A percentile compares a stretch with the other conserved stretches of the same genome.
Conservation (phyloP, 1,140 invertebrate species). For the Heliothis subflexa region DNA sequence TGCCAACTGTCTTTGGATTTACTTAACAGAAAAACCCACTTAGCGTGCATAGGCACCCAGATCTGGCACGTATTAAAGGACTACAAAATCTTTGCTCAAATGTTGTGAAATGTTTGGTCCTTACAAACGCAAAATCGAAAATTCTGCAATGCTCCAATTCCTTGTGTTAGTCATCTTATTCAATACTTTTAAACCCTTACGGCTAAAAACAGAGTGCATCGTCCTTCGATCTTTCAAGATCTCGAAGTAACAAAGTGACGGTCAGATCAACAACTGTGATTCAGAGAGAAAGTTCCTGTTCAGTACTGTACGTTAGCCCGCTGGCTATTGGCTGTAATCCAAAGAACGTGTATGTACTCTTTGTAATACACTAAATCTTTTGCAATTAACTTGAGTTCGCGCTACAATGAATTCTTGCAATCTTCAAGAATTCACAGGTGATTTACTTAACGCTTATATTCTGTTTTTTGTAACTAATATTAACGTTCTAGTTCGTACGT, state of each 20-base stretch:
- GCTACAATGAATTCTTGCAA: slow-evolving; percentile 30
- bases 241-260: background rate
- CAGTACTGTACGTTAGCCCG: background rate
- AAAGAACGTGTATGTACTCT: slow-evolving; percentile 28
- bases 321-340: slow-evolving; percentile 33
- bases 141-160: too few species aligned
- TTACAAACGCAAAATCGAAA: too few species aligned
- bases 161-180: background rate
- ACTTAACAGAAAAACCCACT: slow-evolving; percentile 4
- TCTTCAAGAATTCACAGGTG: slow-evolving; percentile 25
- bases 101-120: too few species aligned
- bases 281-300: slow-evolving; percentile 39
- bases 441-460: slow-evolving; percentile 13
- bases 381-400: slow-evolving; percentile 36
- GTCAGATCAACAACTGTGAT: slow-evolving; percentile 20
- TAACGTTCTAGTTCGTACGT: background rate
- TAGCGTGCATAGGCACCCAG: too few species aligned
- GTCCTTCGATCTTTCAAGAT: background rate
- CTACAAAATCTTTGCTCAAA: too few species aligned
- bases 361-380: slow-evolving; percentile 38
- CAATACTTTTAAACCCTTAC: background rate
- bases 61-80: too few species aligned
- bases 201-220: background rate
- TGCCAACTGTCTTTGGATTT: background rate
- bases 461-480: background rate